Percentiles rank a stretch among this genome's conserved stretches.
Evolutionary conservation across 2,888 invertebrate genomes (phyloP).

Genomic region (Drosophila formosana): DNA sequence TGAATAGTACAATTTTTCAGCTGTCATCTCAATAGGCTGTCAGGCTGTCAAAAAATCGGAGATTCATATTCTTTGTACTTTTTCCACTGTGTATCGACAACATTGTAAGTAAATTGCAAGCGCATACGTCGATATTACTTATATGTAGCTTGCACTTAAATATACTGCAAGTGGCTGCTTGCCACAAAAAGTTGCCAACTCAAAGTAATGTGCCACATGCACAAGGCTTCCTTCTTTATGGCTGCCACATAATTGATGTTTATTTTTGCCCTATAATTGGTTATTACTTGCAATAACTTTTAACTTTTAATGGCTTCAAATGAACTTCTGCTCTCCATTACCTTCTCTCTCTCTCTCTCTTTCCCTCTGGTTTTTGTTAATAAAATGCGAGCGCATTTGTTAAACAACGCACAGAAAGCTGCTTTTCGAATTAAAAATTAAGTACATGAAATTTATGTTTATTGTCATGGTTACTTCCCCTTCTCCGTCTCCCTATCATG

Average conservation of each 20-base stretch:
- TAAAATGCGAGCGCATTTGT: constrained; percentile 24
- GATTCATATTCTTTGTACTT: not conserved
- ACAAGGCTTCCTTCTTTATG: constrained; percentile 1
- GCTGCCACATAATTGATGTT: constrained; percentile 68
- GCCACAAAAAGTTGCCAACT: constrained; percentile 26
- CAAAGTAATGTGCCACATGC: constrained; percentile 21
- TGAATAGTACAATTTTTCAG: too few relatives aligned
- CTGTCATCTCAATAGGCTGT: too few relatives aligned
- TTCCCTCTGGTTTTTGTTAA: not conserved
- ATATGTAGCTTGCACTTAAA: constrained; percentile 7
- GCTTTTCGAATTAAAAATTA: constrained; percentile 50
- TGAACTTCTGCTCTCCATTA: constrained; percentile 35
- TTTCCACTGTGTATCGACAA: constrained; percentile 39
- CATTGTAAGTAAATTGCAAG: constrained; percentile 66
- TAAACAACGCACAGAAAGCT: constrained; percentile 30
- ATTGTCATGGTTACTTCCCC: constrained; percentile 31
- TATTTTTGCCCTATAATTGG: constrained; percentile 78
- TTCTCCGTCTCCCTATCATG: not conserved
- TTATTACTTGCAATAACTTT: constrained; percentile 70
- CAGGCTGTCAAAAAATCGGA: not conserved
- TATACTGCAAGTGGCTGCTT: constrained; percentile 6
- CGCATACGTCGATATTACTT: constrained; percentile 36
- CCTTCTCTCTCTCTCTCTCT: not conserved
- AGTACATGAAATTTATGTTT: constrained; percentile 42
- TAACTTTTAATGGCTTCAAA: constrained; percentile 44